Evolutionary conservation across 2,888 invertebrate species (phyloP).

Genomic region (Ligdia adustata): DNA sequence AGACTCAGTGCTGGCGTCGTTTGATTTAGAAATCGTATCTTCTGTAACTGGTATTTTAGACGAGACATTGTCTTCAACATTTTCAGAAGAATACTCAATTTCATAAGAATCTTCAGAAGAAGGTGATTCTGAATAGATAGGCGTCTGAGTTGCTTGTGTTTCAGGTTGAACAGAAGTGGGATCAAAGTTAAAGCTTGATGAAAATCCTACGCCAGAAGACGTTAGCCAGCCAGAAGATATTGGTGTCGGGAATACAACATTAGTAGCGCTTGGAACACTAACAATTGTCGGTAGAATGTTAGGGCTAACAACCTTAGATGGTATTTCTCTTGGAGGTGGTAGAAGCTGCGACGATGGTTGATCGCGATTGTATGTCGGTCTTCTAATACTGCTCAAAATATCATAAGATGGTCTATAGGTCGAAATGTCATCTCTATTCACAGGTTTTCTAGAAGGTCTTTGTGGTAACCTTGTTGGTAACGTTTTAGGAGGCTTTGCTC

Average conservation of each 20-base stretch:
- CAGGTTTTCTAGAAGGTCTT: constrained; percentile 63
- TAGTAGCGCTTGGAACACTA: constrained; percentile 46
- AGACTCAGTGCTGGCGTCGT: constrained; percentile 47
- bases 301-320: constrained; percentile 49
- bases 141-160: constrained; percentile 46
- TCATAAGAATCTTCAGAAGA: constrained; percentile 62
- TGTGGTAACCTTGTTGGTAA: constrained; percentile 58
- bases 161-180: constrained; percentile 65
- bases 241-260: constrained; percentile 71
- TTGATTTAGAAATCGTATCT: constrained; percentile 42
- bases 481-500: constrained; percentile 65
- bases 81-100: constrained; percentile 59
- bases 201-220: constrained; percentile 71
- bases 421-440: constrained; percentile 66
- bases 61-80: constrained; percentile 43
- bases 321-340: constrained; percentile 65
- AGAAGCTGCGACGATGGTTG: constrained; percentile 71
- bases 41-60: constrained; percentile 47
- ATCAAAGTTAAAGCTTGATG: constrained; percentile 69
- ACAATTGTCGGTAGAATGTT: constrained; percentile 45
- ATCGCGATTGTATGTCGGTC: constrained; percentile 62
- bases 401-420: constrained; percentile 72
- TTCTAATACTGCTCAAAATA: constrained; percentile 63
- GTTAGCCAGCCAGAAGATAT: constrained; percentile 76
- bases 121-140: constrained; percentile 43